Conservation (phyloP, 1,140 invertebrate genomes). For the Pseudomyrmex gracilis region DNA sequence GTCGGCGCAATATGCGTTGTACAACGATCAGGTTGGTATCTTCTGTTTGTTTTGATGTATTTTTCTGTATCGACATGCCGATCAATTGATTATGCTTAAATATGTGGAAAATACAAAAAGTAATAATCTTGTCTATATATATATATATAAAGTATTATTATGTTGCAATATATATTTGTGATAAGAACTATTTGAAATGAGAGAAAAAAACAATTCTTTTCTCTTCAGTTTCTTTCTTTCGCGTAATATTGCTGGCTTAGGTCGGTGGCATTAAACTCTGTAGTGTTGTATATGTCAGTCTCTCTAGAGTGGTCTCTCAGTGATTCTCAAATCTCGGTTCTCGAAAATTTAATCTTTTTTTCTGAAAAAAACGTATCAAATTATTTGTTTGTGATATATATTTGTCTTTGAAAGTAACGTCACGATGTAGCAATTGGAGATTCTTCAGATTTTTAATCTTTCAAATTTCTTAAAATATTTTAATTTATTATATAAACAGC, state of each 20-base stretch:
- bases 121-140: not conserved
- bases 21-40: constrained; percentile 91
- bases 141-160: not conserved
- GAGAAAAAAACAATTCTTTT: too few relatives aligned
- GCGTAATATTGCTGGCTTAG: not conserved
- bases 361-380: not conserved
- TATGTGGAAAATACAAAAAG: not conserved
- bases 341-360: not conserved
- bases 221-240: not conserved
- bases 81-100: not conserved
- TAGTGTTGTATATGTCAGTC: not conserved
- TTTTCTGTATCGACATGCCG: not conserved
- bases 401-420: not conserved
- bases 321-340: constrained; percentile 3
- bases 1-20: constrained; percentile 90
- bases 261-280: constrained; percentile 31
- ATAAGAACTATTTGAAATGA: too few relatives aligned
- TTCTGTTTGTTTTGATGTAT: constrained; percentile 23
- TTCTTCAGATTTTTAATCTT: not conserved
- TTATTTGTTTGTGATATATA: not conserved
- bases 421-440: not conserved
- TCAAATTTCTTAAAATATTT: not conserved
- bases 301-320: not conserved
- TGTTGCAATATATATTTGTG: too few relatives aligned
- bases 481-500: not conserved